Evolutionary conservation across 1,140 invertebrate genomes (phyloP).

Genomic region (Cyclargus thomasi): DNA sequence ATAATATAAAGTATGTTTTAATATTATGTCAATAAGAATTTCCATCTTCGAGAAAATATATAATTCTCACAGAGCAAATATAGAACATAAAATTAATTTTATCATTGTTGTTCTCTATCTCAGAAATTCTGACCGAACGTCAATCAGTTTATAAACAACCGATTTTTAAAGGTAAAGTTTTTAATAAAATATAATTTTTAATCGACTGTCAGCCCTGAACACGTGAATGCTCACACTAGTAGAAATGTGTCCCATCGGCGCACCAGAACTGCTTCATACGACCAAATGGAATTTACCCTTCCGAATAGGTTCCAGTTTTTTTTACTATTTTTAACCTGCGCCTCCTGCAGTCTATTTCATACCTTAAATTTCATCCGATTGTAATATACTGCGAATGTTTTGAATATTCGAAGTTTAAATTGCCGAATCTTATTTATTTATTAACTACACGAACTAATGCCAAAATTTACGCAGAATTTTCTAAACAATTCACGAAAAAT

Average conservation of each 20-base stretch:
- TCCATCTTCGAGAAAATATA: no score
- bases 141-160: no score
- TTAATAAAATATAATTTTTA: background rate
- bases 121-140: no score
- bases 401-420: background rate
- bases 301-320: constrained; percentile 60
- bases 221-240: constrained; percentile 41
- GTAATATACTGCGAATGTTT: background rate
- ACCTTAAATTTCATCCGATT: constrained; percentile 9
- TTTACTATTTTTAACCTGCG: constrained; percentile 64
- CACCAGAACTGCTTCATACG: constrained; percentile 31
- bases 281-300: constrained; percentile 51
- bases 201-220: background rate
- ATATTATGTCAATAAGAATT: no score
- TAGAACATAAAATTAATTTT: no score
- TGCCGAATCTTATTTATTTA: no score
- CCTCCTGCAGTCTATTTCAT: constrained; percentile 35
- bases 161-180: background rate
- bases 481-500: background rate
- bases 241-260: constrained; percentile 59
- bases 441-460: no score
- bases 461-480: background rate
- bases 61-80: no score
- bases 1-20: no score
- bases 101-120: no score